Evolutionary conservation across 2,888 invertebrate genomes (phyloP), one percentile per base, ranked within the genome.

Genomic region (Microplitis manilae): DNA sequence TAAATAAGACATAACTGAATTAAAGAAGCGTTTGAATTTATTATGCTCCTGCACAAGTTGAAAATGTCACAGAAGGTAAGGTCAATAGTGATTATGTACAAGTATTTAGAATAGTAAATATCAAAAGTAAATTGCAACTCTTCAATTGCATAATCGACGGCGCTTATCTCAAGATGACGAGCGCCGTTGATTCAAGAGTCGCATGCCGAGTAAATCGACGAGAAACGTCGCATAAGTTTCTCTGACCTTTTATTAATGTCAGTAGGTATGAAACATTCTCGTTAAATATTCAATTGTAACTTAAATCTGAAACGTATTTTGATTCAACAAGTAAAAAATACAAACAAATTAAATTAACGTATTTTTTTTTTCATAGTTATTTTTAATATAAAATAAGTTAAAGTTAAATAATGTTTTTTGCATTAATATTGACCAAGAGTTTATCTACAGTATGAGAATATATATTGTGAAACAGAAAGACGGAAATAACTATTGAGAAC

Each of bases 401-500:
- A 30, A 30, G 2, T 30, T 2, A 30, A 30, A 30, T 30, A 30
- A 8, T 50, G 50, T 50, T 50, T 13, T 50, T 13, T 13, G 30
- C 30, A 30, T 50, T 4, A 50, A 50, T 50, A 17, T 17, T 60
- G n/a, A 6, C 30, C 60, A 60, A 5, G 30, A 60, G 62, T 70
- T n/a, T 40, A 7, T 20, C 13, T n/a, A 38, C 13, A 71, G 39
- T 76, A n/a, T 20, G 17, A 41, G 68, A 38, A 60, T 9, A 20
- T 38, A 50, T 38, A 75, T 86, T 86, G 81, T 84, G 82, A 86
- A 87, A 86, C 77, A 76, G 83, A 86, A 87, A 86, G 78, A 76
- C 83, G 86, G 87, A 87, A 86, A 85, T 84, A 83, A 87, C 86
- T 87, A 87, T 83, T 79, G 79, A 78, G 72, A 77, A 78, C 64